Base-by-base conservation (phyloP, 2,888 invertebrate species). In the Pandemis corylana region DNA sequence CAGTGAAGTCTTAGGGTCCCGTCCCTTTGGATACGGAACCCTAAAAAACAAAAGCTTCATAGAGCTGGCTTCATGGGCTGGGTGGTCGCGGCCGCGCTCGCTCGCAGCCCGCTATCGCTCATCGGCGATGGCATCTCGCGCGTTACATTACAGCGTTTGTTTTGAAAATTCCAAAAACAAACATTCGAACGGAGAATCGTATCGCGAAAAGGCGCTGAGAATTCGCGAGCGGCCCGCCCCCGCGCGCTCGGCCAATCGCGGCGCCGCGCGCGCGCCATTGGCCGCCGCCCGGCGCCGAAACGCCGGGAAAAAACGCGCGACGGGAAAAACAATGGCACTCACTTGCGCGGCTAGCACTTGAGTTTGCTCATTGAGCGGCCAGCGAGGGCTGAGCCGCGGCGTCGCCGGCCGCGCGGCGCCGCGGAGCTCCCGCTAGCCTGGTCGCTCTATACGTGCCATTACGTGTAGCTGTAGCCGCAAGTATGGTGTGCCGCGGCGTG, bases 261-360 rank as follows among this genome's bases (percentile, higher is more conserved):
- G 81, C 76, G 76, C 74, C 76, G 84, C 85, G 70, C 78, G 82
- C 76, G 77, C 81, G 83, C 86, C 80, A 92, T 91, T 92, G 91
- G 92, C 76, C 82, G 85, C 66, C 76, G 28, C 28, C 2, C 82
- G 82, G 76, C 83, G 83, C 84, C 83, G 84, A 84, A 87, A 85
- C 83, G 82, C 78, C 76, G 80, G 78, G 87, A 88, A 88, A 89
- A 90, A 90, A 88, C 82, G 82, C 83, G 83, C 79, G 77, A 78
- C 79, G 80, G 80, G 89, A 90, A 91, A 91, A 92, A 93, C 93
- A 93, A 93, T 93, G 93, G 92, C 91, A 89, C 88, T 81, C 87
- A 85, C 83, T 87, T 86, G 87, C 84, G 79, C 85, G 82, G 82
- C 76, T 80, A 82, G 85, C 81, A 86, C 85, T 89, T 78, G 84